Conservation (phyloP, 2,888 invertebrate species). For the Leucozona laternaria region DNA sequence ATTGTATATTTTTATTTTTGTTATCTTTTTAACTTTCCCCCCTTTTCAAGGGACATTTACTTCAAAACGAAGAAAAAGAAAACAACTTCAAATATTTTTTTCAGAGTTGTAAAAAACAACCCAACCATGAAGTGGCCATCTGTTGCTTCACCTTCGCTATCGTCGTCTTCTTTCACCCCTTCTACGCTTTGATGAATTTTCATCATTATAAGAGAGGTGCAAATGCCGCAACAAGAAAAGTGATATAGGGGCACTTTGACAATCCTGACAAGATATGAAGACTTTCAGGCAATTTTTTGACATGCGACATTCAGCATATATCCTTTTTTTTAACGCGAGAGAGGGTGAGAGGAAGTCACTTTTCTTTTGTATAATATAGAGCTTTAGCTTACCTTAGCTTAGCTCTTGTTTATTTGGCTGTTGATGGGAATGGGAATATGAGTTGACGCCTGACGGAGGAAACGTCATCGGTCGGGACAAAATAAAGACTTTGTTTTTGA, state of each 20-base stretch:
- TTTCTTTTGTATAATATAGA: not conserved
- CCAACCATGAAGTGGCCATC: slow-evolving; percentile 41
- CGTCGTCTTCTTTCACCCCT: not conserved
- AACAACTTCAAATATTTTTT: slow-evolving; percentile 24
- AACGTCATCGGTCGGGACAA: too few relatives aligned
- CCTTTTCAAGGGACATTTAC: slow-evolving; percentile 16
- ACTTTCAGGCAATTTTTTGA: slow-evolving; percentile 27
- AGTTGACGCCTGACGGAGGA: not conserved
- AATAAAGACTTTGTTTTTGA: not conserved
- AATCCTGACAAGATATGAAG: slow-evolving; percentile 14
- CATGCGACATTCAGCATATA: slow-evolving; percentile 35
- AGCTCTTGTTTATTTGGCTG: not conserved
- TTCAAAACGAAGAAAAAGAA: not conserved
- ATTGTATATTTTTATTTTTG: slow-evolving; percentile 1
- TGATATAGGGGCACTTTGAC: slow-evolving; percentile 24
- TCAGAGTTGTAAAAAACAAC: slow-evolving; percentile 11
- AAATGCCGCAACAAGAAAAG: slow-evolving; percentile 15
- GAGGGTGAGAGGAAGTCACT: not conserved
- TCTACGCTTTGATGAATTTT: slow-evolving; percentile 16
- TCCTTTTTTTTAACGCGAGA: not conserved
- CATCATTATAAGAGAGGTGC: slow-evolving; percentile 32
- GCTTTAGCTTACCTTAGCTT: not conserved
- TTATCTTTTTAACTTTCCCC: not conserved
- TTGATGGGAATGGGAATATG: not conserved
- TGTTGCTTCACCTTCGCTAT: not conserved